These are phyloP conservation scores for Spodoptera picta DNA, from an alignment of 2,888 invertebrate genomes.

Conservation along the genomic window DNA sequence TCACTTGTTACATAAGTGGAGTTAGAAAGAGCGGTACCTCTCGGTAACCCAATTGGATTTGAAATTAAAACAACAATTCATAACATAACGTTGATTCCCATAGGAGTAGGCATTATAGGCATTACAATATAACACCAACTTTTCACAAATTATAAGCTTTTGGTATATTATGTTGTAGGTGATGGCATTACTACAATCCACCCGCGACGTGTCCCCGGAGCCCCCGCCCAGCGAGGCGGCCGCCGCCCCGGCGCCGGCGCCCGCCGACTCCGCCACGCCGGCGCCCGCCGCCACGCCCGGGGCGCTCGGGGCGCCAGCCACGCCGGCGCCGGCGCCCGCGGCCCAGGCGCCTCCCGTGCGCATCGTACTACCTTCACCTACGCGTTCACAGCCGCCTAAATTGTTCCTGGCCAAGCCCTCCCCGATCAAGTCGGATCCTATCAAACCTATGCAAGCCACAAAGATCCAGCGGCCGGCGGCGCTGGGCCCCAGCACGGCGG, in stretches of 20 bases:
- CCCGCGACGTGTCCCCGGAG: conserved; percentile 81
- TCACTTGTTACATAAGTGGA: too few species aligned
- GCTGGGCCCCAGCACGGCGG: conserved; percentile 66
- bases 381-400: conserved; percentile 85
- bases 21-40: too few species aligned
- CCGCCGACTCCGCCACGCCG: conserved; percentile 39
- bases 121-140: too few species aligned
- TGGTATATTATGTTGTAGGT: conserved; percentile 54
- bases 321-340: conserved; percentile 54
- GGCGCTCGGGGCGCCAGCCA: conserved; percentile 37
- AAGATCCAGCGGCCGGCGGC: conserved; percentile 68
- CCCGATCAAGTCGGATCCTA: conserved; percentile 89
- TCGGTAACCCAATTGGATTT: too few species aligned
- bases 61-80: too few species aligned
- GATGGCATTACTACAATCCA: conserved; percentile 88
- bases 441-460: conserved; percentile 86
- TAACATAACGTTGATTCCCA: too few species aligned
- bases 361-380: conserved; percentile 85
- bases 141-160: too few species aligned
- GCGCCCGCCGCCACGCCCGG: conserved; percentile 62
- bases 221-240: conserved; percentile 77
- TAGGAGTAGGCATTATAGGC: too few species aligned
- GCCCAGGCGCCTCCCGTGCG: conserved; percentile 68
- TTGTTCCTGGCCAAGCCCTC: conserved; percentile 86
- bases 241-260: conserved; percentile 65